These are phyloP conservation scores for Ochlodes sylvanus DNA, from an alignment of 2,888 invertebrate species.

Conservation along the genomic window DNA sequence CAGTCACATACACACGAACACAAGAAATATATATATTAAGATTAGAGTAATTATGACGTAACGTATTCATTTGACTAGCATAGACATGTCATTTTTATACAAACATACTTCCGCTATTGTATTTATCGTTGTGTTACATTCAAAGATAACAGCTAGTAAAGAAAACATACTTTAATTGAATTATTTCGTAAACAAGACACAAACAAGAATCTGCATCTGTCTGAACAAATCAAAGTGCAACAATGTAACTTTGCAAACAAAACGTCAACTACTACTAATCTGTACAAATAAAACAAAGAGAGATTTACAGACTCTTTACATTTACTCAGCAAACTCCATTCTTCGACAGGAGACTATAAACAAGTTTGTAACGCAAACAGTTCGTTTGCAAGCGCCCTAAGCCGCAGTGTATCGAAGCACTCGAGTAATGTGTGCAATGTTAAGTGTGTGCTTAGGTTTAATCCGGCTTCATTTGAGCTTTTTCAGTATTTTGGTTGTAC, in stretches of 20 bases:
- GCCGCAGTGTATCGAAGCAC: slow-evolving; percentile 28
- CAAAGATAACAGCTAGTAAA: too few species aligned
- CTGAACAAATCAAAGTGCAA: too few species aligned
- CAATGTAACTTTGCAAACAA: not conserved
- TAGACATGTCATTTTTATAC: too few species aligned
- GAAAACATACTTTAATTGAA: too few species aligned
- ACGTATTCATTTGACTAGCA: too few species aligned
- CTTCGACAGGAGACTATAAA: slow-evolving; percentile 4
- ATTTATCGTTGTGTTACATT: too few species aligned
- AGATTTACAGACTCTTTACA: not conserved
- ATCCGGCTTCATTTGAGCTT: slow-evolving; percentile 24
- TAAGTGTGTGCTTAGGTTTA: slow-evolving; percentile 33
- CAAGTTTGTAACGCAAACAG: slow-evolving; percentile 11
- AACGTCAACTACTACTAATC: not conserved
- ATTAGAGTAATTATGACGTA: too few species aligned
- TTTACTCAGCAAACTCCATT: slow-evolving; percentile 1
- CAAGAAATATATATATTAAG: too few species aligned
- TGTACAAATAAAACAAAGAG: not conserved
- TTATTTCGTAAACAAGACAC: too few species aligned
- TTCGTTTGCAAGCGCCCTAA: slow-evolving; percentile 10
- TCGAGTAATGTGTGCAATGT: slow-evolving; percentile 32
- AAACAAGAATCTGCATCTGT: too few species aligned
- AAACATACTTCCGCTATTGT: too few species aligned
- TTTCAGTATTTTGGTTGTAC: slow-evolving; percentile 21
- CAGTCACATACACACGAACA: too few species aligned